Evolutionary conservation across 2,797 vertebrate species (phyloP), one percentile per base, ranked within the genome.

Genomic region (Sebastolobus alascanus): DNA sequence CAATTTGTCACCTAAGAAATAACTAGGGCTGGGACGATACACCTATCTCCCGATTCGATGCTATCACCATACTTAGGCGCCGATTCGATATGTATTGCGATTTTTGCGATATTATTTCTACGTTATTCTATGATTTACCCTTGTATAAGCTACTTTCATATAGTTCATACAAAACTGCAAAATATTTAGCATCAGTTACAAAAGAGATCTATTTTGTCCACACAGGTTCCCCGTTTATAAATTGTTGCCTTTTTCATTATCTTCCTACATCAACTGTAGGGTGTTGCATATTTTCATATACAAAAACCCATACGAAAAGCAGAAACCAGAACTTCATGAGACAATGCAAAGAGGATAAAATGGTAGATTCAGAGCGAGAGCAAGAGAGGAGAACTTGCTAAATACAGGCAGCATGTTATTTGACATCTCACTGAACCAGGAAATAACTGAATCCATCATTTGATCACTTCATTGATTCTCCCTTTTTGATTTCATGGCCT

Each of bases 341-440:
- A 69, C 22, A 43, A 52, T 43, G 20, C 0, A 8, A 63, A 71
- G 31, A 5, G 61, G 27, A 71, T 60, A 25, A 66, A 83, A 59
- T 5, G 25, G 18, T 5, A 25, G 35, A 71, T 29, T 72, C 35
- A 63, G 43, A 72, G 58, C 22, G 76, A 66, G 64, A 64, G 56
- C 61, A 40, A 27, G 8, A 67, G 64, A 66, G 18, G n/a, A 76
- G 65, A 81, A 61, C 27, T 71, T 66, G 55, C 64, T 83, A 76
- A 89, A 70, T 61, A 65, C 73, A 84, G 55, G 68, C 80, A 83
- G 58, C 31, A 38, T 73, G 75, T 43, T 87, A 86, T 93, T 86
- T 91, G 87, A 89, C 90, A 90, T 92, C 66, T 88, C 91, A 91
- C 66, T 93, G 90, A 93, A 91, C 86, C 90, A 90, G 83, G 73